Evolutionary conservation across 2,888 invertebrate species (phyloP).

Genomic region (Tuberolachnus salignus): DNA sequence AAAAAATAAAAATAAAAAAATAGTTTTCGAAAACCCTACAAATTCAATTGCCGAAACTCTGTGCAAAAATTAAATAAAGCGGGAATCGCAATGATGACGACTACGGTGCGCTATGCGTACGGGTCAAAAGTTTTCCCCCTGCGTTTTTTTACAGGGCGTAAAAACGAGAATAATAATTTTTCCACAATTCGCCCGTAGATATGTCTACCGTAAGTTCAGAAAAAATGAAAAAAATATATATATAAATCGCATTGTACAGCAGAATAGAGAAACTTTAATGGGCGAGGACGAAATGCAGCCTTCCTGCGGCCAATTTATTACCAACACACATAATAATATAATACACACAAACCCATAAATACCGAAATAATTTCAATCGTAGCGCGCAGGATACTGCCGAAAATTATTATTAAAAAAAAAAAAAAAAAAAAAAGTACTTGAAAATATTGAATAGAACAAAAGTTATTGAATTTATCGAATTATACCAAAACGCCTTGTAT

Average conservation of each 20-base stretch:
- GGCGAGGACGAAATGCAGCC: too few relatives aligned
- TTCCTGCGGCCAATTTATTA: not conserved
- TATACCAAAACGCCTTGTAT: too few relatives aligned
- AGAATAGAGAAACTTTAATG: not conserved
- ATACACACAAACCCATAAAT: too few relatives aligned
- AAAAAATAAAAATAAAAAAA: not conserved
- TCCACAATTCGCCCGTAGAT: not conserved
- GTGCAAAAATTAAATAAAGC: conserved; percentile 3
- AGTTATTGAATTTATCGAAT: too few relatives aligned
- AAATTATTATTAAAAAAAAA: too few relatives aligned
- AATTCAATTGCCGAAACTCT: not conserved
- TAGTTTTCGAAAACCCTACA: not conserved
- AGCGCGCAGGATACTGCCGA: too few relatives aligned
- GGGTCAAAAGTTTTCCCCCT: conserved; percentile 21
- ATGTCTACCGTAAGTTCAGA: not conserved
- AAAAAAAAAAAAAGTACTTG: too few relatives aligned
- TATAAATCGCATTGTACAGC: not conserved
- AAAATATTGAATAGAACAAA: too few relatives aligned
- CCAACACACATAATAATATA: too few relatives aligned
- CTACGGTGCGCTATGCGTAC: not conserved
- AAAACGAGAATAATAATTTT: conserved; percentile 5
- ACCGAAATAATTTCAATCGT: too few relatives aligned
- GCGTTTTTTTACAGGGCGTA: conserved; percentile 6
- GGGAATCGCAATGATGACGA: not conserved
- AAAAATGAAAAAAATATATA: not conserved